Percentiles rank a stretch among this genome's conserved stretches.
Evolutionary conservation across 2,888 invertebrate species (phyloP).

Genomic region (Lapara coniferarum): DNA sequence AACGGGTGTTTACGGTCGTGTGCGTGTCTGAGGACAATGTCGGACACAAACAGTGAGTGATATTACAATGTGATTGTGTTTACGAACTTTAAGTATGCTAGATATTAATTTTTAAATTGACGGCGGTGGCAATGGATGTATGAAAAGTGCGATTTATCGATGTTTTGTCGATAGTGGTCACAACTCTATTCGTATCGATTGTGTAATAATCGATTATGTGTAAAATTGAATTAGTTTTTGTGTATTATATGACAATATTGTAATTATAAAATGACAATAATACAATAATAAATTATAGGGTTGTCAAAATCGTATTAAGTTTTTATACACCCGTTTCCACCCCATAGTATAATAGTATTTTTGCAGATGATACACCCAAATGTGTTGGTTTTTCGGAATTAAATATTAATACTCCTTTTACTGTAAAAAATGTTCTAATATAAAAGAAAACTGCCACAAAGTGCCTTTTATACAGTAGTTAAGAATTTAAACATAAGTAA

Average conservation of each 20-base stretch:
- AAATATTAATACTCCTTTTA: slow-evolving; percentile 66
- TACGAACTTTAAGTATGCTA: slow-evolving; percentile 77
- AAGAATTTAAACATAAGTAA: slow-evolving; percentile 44
- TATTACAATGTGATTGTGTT: slow-evolving; percentile 82
- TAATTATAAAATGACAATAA: background rate
- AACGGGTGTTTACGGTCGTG: slow-evolving; percentile 57
- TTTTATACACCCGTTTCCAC: slow-evolving; percentile 26
- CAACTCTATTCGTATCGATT: slow-evolving; percentile 33
- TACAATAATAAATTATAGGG: background rate
- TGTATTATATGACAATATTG: background rate
- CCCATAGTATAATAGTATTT: slow-evolving; percentile 23
- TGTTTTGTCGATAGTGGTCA: slow-evolving; percentile 6
- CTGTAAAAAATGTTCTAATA: slow-evolving; percentile 68
- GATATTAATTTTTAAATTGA: slow-evolving; percentile 32
- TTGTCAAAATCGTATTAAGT: slow-evolving; percentile 45
- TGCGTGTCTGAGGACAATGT: slow-evolving; percentile 74
- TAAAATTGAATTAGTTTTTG: background rate
- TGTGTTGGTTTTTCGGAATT: slow-evolving; percentile 27
- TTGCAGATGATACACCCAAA: slow-evolving; percentile 35
- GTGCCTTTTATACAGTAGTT: slow-evolving; percentile 79
- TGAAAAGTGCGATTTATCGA: slow-evolving; percentile 19
- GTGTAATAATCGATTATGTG: slow-evolving; percentile 5
- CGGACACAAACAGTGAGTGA: slow-evolving; percentile 77
- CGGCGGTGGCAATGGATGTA: slow-evolving; percentile 20
- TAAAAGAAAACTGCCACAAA: slow-evolving; percentile 78